Base-by-base conservation (phyloP, 2,797 vertebrate species). In the Mormyrus hasselquistii region DNA sequence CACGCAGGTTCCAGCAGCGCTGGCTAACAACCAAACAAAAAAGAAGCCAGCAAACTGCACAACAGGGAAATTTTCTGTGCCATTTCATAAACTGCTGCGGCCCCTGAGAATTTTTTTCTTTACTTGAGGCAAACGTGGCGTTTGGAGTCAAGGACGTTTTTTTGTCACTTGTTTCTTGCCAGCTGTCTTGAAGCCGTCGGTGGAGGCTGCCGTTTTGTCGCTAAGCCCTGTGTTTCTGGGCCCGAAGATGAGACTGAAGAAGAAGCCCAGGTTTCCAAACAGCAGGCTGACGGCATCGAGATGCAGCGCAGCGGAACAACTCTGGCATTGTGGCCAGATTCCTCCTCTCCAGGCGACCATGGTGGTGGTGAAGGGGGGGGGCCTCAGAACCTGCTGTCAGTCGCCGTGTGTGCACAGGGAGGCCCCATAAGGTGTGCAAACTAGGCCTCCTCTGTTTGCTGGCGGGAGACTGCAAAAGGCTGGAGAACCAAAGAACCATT, bases 261-360 rank as follows among this genome's bases (percentile, higher is more conserved):
- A 94, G 92, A 95, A 95, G 19, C 92, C 90, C 83, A 90, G 90
- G 62, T 93, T 88, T 87, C 93, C 93, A 22, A 90, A 93, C 6
- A 92, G 84, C 12, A 93, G 3, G 0, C 84, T 94, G 89, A 91
- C 65, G 86, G 88, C 88, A 47, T 93, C 93, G 52, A 85, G 88
- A 89, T 52, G 94, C 93, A 34, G 92, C 89, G 90, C 84, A 88
- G 86, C 89, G 88, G 79, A 90, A 89, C 1, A 90, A 65, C 73
- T 29, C 90, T 89, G 91, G 92, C 89, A 89, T 88, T 88, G 88
- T 34, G 25, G 57, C 12, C 57, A 41, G 41, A 85, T 52, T 89
- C 88, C 82, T 89, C 44, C n/a, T 14, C 79, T 50, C 55, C 4
- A 4, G 57, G 88, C 25, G 41, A 49, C 83, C 57, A 22, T 5